phyloP scores from a whole-genome alignment of 2,113 vertebrate species.

The Orientallactaga bullata region DNA sequence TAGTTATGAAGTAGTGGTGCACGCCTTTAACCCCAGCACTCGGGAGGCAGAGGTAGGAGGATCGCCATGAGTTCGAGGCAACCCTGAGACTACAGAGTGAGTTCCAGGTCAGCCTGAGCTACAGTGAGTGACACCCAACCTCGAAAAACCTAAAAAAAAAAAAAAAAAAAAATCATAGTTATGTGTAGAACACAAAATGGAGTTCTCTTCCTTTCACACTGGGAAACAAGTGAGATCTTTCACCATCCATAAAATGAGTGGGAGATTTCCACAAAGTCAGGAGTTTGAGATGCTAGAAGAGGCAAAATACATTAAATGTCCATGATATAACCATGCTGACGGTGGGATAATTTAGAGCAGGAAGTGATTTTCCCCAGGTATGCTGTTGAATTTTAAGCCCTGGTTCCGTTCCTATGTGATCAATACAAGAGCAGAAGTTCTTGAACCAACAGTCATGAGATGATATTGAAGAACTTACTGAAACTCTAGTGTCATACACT shows the following conservation, averaged over 20 bases:
- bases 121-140: no score
- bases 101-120: no score
- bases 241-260: neutral
- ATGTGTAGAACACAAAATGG: neutral
- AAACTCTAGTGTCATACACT: neutral
- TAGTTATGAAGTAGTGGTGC: no score
- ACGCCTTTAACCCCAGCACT: no score
- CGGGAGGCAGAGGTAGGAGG: no score
- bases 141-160: no score
- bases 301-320: neutral
- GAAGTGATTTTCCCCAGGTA: neutral
- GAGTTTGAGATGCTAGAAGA: neutral
- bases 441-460: neutral
- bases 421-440: neutral
- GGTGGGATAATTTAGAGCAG: neutral
- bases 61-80: no score
- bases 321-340: neutral
- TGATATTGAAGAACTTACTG: neutral
- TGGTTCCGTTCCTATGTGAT: neutral
- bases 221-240: neutral
- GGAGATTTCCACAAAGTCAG: neutral
- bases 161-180: no score
- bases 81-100: no score
- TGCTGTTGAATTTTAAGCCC: neutral
- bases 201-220: neutral